phyloP scores from a whole-genome alignment of 2,113 vertebrate genomes.

The Datnioides undecimradiatus region DNA sequence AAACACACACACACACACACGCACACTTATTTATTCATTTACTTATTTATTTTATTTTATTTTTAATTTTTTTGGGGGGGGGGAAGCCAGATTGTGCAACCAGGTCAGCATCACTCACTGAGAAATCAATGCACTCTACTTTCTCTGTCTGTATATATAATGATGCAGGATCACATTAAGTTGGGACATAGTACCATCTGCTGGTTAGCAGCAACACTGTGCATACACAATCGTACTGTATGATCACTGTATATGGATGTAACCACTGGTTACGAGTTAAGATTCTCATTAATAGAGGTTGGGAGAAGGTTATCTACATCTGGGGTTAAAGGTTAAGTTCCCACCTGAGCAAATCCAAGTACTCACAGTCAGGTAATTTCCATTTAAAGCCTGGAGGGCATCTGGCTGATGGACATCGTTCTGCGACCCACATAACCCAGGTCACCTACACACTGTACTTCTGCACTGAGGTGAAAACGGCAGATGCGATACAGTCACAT shows the following conservation, averaged over 20 bases:
- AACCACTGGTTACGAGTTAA: background rate
- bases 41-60: too few relatives aligned
- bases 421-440: background rate
- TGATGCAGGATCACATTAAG: background rate
- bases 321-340: background rate
- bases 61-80: background rate
- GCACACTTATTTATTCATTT: too few relatives aligned
- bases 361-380: background rate
- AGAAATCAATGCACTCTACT: background rate
- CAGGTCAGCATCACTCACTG: constrained; percentile 6
- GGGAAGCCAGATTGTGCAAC: background rate
- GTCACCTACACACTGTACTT: constrained; percentile 46
- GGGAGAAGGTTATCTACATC: background rate
- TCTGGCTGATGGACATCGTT: background rate
- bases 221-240: background rate
- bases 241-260: background rate
- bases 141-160: background rate
- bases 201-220: constrained; percentile 53
- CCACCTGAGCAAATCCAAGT: background rate
- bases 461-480: constrained; percentile 55
- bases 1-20: too few relatives aligned
- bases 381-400: background rate
- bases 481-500: constrained; percentile 55
- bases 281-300: background rate
- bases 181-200: constrained; percentile 63